These are phyloP conservation scores for Clitarchus hookeri DNA, from an alignment of 2,888 invertebrate genomes.

Conservation along the genomic window DNA sequence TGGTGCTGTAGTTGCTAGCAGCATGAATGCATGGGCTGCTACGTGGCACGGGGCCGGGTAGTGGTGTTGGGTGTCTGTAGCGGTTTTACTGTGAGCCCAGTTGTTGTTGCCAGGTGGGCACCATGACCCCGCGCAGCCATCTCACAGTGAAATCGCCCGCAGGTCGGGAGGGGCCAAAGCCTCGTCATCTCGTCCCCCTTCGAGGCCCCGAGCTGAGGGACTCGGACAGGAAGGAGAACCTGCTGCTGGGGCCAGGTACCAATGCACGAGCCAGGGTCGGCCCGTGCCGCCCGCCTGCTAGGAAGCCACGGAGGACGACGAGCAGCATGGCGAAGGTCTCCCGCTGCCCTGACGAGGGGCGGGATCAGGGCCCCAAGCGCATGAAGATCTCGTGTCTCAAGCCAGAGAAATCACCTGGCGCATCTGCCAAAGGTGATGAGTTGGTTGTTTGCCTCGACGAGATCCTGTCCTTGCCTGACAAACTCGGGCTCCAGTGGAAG, in stretches of 20 bases:
- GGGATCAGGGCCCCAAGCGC: constrained; percentile 35
- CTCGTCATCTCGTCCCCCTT: neutral
- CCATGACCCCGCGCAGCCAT: neutral
- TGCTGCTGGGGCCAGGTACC: neutral
- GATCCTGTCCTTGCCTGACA: neutral
- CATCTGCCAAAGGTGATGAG: neutral
- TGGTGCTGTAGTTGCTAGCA: too few species aligned
- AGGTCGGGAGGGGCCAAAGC: neutral
- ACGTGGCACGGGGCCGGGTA: too few species aligned
- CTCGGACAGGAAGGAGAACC: neutral
- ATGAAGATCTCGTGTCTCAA: constrained; percentile 34
- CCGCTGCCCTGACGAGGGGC: constrained; percentile 10
- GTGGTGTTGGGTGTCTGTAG: too few species aligned
- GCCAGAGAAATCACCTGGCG: constrained; percentile 5
- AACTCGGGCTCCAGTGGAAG: neutral
- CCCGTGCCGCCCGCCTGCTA: neutral
- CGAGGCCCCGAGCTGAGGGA: constrained; percentile 1
- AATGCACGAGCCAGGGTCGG: neutral
- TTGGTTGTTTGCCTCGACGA: neutral
- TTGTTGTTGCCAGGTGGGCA: constrained; percentile 8
- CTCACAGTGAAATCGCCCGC: constrained; percentile 14
- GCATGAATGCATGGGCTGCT: too few species aligned
- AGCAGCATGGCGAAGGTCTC: constrained; percentile 19
- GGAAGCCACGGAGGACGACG: constrained; percentile 5
- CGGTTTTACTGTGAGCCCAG: neutral